These are phyloP conservation scores for Pomacea canaliculata DNA, from an alignment of 2,888 invertebrate genomes.

Conservation along the genomic window DNA sequence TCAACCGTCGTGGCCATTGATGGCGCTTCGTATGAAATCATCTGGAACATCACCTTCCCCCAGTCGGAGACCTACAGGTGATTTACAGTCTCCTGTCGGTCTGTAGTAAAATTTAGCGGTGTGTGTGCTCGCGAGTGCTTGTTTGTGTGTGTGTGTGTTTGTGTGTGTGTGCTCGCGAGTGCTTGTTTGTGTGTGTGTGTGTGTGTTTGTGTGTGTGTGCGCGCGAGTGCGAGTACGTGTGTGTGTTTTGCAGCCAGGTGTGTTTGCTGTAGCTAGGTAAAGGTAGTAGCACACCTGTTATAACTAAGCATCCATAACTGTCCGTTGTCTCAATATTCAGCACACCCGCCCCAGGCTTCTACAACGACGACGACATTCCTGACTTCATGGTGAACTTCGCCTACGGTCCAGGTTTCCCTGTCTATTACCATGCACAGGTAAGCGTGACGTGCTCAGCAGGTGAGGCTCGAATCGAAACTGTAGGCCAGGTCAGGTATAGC, in stretches of 20 bases:
- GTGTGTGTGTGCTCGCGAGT: conserved; percentile 8
- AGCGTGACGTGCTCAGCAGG: conserved; percentile 36
- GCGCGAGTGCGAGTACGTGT: conserved; percentile 14
- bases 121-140: conserved; percentile 8
- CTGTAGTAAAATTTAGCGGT: neutral
- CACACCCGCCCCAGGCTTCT: conserved; percentile 83
- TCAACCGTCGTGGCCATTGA: conserved; percentile 81
- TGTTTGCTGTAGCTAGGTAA: too few relatives aligned
- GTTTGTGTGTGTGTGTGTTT: conserved; percentile 21
- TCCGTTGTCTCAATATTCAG: conserved; percentile 68
- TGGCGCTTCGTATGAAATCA: conserved; percentile 76
- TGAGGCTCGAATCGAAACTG: too few relatives aligned
- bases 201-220: conserved; percentile 12
- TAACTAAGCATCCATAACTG: too few relatives aligned
- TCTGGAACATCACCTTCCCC: conserved; percentile 82
- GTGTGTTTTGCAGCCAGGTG: conserved; percentile 1
- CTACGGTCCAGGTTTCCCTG: conserved; percentile 79
- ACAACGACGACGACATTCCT: conserved; percentile 81
- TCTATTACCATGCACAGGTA: conserved; percentile 82
- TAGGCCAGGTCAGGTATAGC: too few relatives aligned
- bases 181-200: conserved; percentile 18
- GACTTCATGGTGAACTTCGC: conserved; percentile 84
- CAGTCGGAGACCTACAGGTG: conserved; percentile 78
- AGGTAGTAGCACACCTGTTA: too few relatives aligned
- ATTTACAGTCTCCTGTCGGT: conserved; percentile 25